Conservation (phyloP, 2,888 invertebrate genomes). For the Tetragonisca angustula region DNA sequence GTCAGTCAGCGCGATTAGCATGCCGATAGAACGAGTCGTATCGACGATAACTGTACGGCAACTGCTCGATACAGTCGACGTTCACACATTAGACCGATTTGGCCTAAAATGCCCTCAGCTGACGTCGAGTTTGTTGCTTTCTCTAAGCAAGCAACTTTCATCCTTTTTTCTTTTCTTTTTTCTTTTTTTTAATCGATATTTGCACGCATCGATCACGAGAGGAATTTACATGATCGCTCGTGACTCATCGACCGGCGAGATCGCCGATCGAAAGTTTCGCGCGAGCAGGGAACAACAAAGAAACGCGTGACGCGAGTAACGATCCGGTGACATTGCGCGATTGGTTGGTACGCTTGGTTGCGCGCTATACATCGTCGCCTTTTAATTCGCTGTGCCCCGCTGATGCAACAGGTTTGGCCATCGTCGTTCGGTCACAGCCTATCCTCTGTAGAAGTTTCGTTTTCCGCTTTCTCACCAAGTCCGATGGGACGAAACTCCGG, state of each 20-base stretch:
- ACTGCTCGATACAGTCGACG: not conserved
- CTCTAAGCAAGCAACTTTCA: too few relatives aligned
- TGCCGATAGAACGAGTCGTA: conserved; percentile 4
- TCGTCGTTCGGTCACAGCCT: not conserved
- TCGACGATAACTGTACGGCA: conserved; percentile 8
- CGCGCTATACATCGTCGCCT: conserved; percentile 17
- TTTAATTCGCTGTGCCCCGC: conserved; percentile 48
- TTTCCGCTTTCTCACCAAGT: not conserved
- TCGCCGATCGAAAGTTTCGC: conserved; percentile 37
- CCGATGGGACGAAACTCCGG: not conserved
- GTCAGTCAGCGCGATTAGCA: not conserved
- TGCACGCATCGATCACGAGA: not conserved
- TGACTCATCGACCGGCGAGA: conserved; percentile 25
- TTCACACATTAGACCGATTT: not conserved
- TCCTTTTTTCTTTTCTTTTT: not conserved
- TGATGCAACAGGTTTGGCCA: conserved; percentile 61
- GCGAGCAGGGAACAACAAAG: not conserved
- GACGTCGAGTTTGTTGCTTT: too few relatives aligned
- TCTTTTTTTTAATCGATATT: not conserved
- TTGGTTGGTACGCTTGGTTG: not conserved
- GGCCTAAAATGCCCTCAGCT: too few relatives aligned
- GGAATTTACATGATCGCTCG: conserved; percentile 16
- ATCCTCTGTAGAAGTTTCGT: not conserved
- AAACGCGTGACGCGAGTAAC: conserved; percentile 55
- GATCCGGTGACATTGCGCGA: conserved; percentile 53